A percentile compares a stretch with the other conserved stretches of the same genome.
Evolutionary conservation across 2,797 vertebrate species (phyloP).

Genomic region (Macropodus opercularis): DNA sequence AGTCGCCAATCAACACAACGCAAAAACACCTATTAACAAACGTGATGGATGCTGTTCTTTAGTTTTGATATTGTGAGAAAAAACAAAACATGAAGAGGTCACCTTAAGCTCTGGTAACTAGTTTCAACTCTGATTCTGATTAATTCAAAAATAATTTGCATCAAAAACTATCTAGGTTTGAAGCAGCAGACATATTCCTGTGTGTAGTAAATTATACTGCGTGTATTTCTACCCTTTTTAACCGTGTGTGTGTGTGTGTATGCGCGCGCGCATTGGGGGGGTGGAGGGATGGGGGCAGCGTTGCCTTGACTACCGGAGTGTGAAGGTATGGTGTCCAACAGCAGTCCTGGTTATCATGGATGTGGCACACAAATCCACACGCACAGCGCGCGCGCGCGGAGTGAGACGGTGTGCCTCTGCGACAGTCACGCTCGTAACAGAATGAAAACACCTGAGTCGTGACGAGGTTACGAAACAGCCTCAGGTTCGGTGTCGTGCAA

Average conservation of each 20-base stretch:
- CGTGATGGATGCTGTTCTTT: background rate
- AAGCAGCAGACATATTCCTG: background rate
- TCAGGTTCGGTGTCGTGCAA: constrained; percentile 6
- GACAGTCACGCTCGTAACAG: constrained; percentile 58
- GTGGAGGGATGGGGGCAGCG: constrained; percentile 41
- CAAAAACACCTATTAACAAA: background rate
- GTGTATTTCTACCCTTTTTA: background rate
- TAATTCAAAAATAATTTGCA: too few relatives aligned
- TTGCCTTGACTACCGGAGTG: constrained; percentile 74
- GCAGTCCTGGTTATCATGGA: constrained; percentile 58
- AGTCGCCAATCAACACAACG: background rate
- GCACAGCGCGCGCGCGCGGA: background rate
- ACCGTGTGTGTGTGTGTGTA: background rate
- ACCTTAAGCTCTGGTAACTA: background rate
- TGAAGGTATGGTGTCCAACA: constrained; percentile 70
- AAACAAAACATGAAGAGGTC: too few relatives aligned
- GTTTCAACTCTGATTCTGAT: background rate
- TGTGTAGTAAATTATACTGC: background rate
- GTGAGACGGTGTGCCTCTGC: constrained; percentile 47
- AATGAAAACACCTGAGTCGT: constrained; percentile 78
- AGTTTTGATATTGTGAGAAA: too few relatives aligned
- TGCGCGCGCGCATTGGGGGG: constrained; percentile 17
- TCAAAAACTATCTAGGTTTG: too few relatives aligned
- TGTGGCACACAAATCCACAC: constrained; percentile 15
- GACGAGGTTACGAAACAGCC: constrained; percentile 64